Evolutionary conservation across 2,888 invertebrate genomes (phyloP).

Genomic region (Mimachlamys varia): DNA sequence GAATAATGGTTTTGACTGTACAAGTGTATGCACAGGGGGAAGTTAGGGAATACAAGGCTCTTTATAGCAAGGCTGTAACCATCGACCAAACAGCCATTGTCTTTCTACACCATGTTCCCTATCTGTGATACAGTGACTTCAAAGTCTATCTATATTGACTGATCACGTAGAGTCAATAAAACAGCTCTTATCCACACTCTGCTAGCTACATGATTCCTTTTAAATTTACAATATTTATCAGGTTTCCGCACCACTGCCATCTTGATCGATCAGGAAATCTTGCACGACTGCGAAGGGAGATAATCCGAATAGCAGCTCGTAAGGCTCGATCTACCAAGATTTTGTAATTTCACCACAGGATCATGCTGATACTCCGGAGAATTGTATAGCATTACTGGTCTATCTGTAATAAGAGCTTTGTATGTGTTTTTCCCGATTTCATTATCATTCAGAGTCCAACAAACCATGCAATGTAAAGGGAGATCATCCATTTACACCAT

Average conservation of each 20-base stretch:
- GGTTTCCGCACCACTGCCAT: neutral
- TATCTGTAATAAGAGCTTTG: neutral
- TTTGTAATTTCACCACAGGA: neutral
- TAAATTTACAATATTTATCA: neutral
- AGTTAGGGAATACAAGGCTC: no score
- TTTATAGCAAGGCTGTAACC: no score
- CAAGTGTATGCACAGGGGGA: no score
- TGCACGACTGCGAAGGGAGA: neutral
- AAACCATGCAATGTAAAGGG: neutral
- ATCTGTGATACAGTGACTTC: neutral
- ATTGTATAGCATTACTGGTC: neutral
- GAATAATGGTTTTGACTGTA: no score
- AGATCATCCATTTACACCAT: neutral
- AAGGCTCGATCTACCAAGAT: neutral
- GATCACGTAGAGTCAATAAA: neutral
- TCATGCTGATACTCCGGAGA: neutral
- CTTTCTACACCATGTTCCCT: neutral
- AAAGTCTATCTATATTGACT: neutral
- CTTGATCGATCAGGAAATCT: neutral
- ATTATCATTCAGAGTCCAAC: neutral
- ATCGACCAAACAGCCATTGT: no score
- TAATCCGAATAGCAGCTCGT: neutral
- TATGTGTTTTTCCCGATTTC: neutral
- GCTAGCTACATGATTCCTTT: neutral
- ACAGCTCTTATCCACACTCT: neutral